Evolutionary conservation across 2,113 vertebrate genomes (phyloP), one percentile per base, ranked within the genome.

Genomic region (Peromyscus leucopus): DNA sequence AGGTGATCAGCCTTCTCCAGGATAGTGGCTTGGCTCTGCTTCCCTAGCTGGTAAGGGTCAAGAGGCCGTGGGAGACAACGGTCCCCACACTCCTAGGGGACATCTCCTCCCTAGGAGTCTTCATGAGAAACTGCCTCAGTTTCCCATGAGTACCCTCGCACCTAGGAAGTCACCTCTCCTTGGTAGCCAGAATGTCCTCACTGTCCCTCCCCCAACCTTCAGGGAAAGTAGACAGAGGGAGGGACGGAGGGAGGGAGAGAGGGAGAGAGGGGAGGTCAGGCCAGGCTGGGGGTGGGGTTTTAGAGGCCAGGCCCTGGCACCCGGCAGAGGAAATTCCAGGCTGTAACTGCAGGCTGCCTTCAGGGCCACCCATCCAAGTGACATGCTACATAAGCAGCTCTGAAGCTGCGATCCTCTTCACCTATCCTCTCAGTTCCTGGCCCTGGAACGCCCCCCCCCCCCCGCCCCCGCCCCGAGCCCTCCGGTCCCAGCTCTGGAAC

Each of bases 281-380:
- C 94, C 80, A 91, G 92, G 93, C 74, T 95, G 91, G 97, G 94
- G 96, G 96, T 89, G 94, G 97, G 96, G 94, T 94, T 76, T 65
- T 72, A 67, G 94, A 97, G 96, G 95, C 96, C 93, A 36, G 92
- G 96, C 96, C 96, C 97, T 97, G 97, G 96, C 95, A 98, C 97
- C 90, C 28, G 5, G 92, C 61, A 83, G 83, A 97, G 97, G 97
- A 96, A 94, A 97, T 94, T 97, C 97, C 97, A 98, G 95, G 95
- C 97, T 82, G 59, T 71, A 95, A 92, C 93, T 94, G 93, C 97
- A 97, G 95, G 96, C 97, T 94, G 94, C 85, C 93, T 97, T 75
- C 95, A 90, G 87, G 89, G 93, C 90, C 36, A 36, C 97, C 79
- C 85, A 76, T 92, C 89, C 24, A 31, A 96, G 89, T 72, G 84